phyloP scores from a whole-genome alignment of 2,113 vertebrate species.

The Pimephales promelas region DNA sequence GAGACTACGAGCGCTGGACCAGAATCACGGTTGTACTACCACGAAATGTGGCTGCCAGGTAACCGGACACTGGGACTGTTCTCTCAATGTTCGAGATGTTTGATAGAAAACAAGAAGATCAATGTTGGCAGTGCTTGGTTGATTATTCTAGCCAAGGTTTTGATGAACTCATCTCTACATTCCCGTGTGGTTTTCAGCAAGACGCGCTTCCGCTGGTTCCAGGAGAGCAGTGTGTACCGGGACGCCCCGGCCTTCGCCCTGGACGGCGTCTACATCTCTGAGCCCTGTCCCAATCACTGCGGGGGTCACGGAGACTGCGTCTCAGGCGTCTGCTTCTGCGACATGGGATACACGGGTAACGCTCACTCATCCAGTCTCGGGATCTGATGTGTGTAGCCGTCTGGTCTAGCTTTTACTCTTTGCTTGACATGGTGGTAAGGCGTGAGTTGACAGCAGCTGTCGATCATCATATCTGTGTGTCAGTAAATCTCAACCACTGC shows the following conservation, averaged over 20 bases:
- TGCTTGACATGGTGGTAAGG: neutral
- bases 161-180: neutral
- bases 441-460: neutral
- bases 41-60: constrained; percentile 91
- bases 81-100: no score
- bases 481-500: neutral
- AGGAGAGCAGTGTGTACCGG: constrained; percentile 90
- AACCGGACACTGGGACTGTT: constrained; percentile 8
- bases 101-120: no score
- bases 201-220: constrained; percentile 97
- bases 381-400: neutral
- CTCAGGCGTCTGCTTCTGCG: constrained; percentile 97
- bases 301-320: constrained; percentile 93
- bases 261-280: constrained; percentile 95
- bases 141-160: neutral
- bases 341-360: constrained; percentile 92
- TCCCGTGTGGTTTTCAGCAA: constrained; percentile 77
- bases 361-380: neutral
- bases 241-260: constrained; percentile 88
- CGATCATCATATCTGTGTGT: neutral
- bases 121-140: no score
- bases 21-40: constrained; percentile 89
- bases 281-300: constrained; percentile 93
- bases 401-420: constrained; percentile 29
- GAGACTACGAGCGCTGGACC: constrained; percentile 96